phyloP scores from a whole-genome alignment of 2,888 invertebrate species.

The Parnassius orleans region DNA sequence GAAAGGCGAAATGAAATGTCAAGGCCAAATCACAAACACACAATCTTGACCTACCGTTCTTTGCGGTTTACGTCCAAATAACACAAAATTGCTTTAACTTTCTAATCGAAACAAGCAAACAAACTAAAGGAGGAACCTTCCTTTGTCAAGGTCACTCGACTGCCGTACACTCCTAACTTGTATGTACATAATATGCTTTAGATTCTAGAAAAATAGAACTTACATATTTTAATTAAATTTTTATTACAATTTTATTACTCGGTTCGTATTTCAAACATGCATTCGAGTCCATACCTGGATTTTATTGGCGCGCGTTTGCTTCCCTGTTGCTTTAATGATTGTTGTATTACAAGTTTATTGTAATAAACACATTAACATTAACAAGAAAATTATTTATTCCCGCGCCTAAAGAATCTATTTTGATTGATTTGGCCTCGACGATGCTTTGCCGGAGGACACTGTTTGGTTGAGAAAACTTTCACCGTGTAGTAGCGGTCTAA shows the following conservation, averaged over 20 bases:
- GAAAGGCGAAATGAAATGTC: conserved; percentile 26
- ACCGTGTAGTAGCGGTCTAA: too few relatives aligned
- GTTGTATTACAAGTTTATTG: too few relatives aligned
- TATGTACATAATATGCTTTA: not conserved
- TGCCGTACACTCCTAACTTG: not conserved
- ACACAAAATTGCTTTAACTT: conserved; percentile 6
- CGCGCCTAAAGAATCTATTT: too few relatives aligned
- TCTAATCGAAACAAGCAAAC: conserved; percentile 7
- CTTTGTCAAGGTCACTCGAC: not conserved
- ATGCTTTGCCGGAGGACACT: too few relatives aligned
- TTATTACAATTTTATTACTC: conserved; percentile 14
- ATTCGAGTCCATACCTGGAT: not conserved
- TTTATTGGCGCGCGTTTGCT: conserved; percentile 10
- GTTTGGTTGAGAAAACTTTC: too few relatives aligned
- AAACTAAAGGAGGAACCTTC: not conserved
- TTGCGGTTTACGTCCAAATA: conserved; percentile 14
- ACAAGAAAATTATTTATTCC: too few relatives aligned
- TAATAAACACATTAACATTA: too few relatives aligned
- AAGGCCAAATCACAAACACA: conserved; percentile 14
- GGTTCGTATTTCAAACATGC: conserved; percentile 8
- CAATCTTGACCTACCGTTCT: conserved; percentile 20
- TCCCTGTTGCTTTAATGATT: not conserved
- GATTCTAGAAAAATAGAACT: conserved; percentile 6
- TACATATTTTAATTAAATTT: conserved; percentile 7
- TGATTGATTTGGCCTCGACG: too few relatives aligned